Evolutionary conservation across 2,888 invertebrate genomes (phyloP).

Genomic region (Scaptomyza tumidula): DNA sequence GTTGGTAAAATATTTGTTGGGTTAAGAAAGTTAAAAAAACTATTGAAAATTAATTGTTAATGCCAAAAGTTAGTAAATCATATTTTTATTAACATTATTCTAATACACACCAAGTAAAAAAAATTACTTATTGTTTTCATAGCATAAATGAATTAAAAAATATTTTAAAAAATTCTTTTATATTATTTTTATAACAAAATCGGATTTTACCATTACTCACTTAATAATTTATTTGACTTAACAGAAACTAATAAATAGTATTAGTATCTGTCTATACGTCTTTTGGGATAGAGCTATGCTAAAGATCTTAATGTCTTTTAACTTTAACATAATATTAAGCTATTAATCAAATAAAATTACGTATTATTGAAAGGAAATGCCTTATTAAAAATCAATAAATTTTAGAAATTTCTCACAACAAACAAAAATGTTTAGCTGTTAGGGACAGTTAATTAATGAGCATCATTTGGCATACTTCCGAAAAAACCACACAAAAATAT

Average conservation of each 20-base stretch:
- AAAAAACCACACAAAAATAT: slow-evolving; percentile 7
- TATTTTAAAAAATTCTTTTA: no score
- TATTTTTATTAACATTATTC: no score
- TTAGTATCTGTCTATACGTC: not conserved
- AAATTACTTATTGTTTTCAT: no score
- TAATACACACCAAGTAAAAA: no score
- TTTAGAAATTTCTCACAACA: slow-evolving; percentile 5
- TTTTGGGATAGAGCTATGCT: not conserved
- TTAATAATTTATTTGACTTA: no score
- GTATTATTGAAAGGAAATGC: slow-evolving; percentile 41
- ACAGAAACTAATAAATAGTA: no score
- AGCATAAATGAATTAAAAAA: no score
- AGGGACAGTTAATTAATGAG: slow-evolving; percentile 35
- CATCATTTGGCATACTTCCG: slow-evolving; percentile 50
- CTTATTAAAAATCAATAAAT: slow-evolving; percentile 57
- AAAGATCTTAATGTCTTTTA: not conserved
- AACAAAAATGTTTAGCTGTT: not conserved
- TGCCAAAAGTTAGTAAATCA: no score
- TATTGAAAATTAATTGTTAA: no score
- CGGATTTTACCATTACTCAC: no score
- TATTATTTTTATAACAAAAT: no score
- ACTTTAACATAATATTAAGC: not conserved
- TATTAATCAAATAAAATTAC: not conserved
- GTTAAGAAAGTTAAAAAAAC: no score
- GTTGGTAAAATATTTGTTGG: not conserved